Evolutionary conservation across 1,140 invertebrate species (phyloP).

Genomic region (Helicoverpa zea): DNA sequence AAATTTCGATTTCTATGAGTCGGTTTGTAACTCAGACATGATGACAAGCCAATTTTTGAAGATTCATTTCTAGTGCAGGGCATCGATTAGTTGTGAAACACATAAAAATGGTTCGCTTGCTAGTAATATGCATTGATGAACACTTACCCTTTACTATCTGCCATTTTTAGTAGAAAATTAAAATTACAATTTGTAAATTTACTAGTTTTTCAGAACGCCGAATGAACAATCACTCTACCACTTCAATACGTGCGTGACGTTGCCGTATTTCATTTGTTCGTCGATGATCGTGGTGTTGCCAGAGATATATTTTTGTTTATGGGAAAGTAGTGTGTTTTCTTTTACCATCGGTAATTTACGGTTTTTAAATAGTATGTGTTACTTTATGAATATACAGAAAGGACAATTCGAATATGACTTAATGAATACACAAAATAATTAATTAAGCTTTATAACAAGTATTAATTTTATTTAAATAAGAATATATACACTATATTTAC

Average conservation of each 20-base stretch:
- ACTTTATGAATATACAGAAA: too few species aligned
- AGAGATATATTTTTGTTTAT: slow-evolving; percentile 50
- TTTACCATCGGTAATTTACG: slow-evolving; percentile 1
- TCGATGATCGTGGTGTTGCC: slow-evolving; percentile 73
- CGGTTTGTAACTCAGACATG: slow-evolving; percentile 77
- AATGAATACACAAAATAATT: too few species aligned
- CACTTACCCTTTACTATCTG: slow-evolving; percentile 87
- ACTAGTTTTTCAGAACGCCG: slow-evolving; percentile 76
- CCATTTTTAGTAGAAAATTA: slow-evolving; percentile 83
- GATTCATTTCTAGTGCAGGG: slow-evolving; percentile 63
- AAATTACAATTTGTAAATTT: slow-evolving; percentile 73
- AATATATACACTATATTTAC: too few species aligned
- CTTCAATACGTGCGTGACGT: slow-evolving; percentile 82
- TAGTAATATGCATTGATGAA: neutral
- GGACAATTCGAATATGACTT: too few species aligned
- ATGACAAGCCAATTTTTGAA: slow-evolving; percentile 86
- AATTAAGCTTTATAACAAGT: too few species aligned
- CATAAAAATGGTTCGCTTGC: too few species aligned
- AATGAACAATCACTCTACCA: slow-evolving; percentile 79
- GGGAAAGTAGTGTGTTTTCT: slow-evolving; percentile 52
- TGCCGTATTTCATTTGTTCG: slow-evolving; percentile 87
- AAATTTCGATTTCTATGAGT: slow-evolving; percentile 54
- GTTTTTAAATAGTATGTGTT: neutral
- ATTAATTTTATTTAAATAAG: too few species aligned
- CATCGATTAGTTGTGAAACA: slow-evolving; percentile 41